Base-by-base conservation (phyloP, 2,113 vertebrate genomes). In the Xenopus laevis region DNA sequence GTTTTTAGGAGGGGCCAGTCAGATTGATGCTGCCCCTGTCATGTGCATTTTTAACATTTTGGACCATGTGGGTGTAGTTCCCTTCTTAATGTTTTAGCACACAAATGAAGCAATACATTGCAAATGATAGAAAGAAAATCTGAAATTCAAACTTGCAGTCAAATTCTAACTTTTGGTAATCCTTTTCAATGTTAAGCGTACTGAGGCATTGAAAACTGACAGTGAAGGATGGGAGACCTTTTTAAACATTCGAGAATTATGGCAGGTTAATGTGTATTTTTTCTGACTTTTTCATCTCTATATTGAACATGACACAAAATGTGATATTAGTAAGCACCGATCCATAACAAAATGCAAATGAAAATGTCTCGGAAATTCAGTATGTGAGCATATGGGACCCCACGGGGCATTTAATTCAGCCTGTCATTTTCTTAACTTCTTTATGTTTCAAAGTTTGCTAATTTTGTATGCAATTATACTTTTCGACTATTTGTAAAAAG, bases 341-440 rank as follows among this genome's bases (percentile, higher is more conserved):
- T 67, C 65, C 44, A 47, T 67, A 50, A 52, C 46, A 67, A 50
- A 67, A 67, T 47, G 65, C 65, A 67, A 67, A 67, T 67, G 11
- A 50, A 67, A 67, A 52, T 67, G 45, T 20, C 45, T 50, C 6
- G 13, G 45, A 67, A 67, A 47, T 50, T 21, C 10, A 46, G 20
- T 50, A 60, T 17, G 15, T 21, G 46, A 67, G 45, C 46, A 21
- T 67, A 67, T 67, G 18, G 46, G 65, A 15, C 65, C n/a, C 65
- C 65, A 50, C n/a, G 44, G 65, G 20, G 45, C 44, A 67, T 47
- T 46, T 50, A 17, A 3, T 23, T 45, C 44, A 67, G 50, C 44
- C 17, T 46, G 18, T 52, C 20, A 45, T 50, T 50, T 50, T 50
- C 33, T 67, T 20, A 50, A 67, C 44, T 50, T 50, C n/a, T 23